These are phyloP conservation scores for Euzophera pinguis DNA, from an alignment of 2,888 invertebrate genomes.

Conservation along the genomic window DNA sequence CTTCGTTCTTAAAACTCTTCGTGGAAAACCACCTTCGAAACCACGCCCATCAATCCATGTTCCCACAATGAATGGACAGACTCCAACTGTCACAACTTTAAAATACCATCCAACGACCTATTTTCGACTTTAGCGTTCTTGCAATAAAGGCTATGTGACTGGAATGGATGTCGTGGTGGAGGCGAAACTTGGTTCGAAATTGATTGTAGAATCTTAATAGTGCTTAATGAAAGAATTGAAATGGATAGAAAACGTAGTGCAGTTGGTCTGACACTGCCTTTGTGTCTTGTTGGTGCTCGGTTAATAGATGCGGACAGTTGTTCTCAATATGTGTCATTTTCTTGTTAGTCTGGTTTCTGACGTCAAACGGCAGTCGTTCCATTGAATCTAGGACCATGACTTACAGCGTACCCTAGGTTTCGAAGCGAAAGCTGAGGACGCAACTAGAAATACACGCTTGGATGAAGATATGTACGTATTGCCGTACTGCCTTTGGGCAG, in stretches of 20 bases:
- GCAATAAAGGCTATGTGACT: slow-evolving; percentile 24
- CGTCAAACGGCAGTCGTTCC: too few relatives aligned
- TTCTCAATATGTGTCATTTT: slow-evolving; percentile 9
- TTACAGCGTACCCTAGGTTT: too few relatives aligned
- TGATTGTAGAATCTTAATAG: slow-evolving; percentile 73
- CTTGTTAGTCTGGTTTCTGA: too few relatives aligned
- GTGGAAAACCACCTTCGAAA: slow-evolving; percentile 57
- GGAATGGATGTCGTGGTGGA: slow-evolving; percentile 32
- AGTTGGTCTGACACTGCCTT: slow-evolving; percentile 8
- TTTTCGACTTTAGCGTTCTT: slow-evolving; percentile 28
- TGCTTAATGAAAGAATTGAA: slow-evolving; percentile 76
- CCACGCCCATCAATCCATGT: slow-evolving; percentile 74
- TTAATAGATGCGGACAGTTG: slow-evolving; percentile 3
- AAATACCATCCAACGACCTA: slow-evolving; percentile 20
- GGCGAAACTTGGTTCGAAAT: slow-evolving; percentile 58
- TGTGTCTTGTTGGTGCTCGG: slow-evolving; percentile 14
- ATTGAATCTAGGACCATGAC: too few relatives aligned
- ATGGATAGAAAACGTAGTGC: slow-evolving; percentile 49
- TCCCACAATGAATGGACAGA: slow-evolving; percentile 73
- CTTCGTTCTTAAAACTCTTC: slow-evolving; percentile 38
- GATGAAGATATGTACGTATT: too few relatives aligned
- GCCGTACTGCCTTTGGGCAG: too few relatives aligned
- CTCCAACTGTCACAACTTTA: slow-evolving; percentile 42
- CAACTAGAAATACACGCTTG: too few relatives aligned
- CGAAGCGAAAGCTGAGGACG: too few relatives aligned